Evolutionary conservation across 2,113 vertebrate genomes (phyloP).

Genomic region (Phrynosoma blainvillii): DNA sequence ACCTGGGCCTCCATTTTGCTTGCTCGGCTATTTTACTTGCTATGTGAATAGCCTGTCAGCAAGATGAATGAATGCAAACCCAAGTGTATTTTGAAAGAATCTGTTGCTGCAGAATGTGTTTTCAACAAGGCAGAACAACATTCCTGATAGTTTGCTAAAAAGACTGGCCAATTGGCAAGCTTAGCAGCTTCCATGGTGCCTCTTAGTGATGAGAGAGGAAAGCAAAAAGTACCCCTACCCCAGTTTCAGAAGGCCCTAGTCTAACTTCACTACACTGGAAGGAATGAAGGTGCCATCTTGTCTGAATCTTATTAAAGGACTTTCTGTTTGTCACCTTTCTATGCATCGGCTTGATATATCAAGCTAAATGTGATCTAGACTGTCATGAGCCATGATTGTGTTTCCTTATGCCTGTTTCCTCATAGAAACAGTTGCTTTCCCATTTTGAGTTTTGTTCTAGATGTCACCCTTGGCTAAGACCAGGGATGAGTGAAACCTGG

Average conservation of each 20-base stretch:
- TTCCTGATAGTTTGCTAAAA: conserved; percentile 49
- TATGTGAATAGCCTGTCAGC: conserved; percentile 41
- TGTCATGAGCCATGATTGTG: no score
- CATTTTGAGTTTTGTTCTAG: no score
- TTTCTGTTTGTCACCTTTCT: no score
- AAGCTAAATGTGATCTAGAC: no score
- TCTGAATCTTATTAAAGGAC: no score
- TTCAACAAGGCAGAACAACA: conserved; percentile 25
- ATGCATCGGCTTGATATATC: no score
- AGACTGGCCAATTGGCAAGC: conserved; percentile 18
- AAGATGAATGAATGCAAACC: conserved; percentile 52
- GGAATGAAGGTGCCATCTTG: background rate
- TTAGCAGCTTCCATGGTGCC: background rate
- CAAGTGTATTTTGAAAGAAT: conserved; percentile 43
- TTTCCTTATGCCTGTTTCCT: no score
- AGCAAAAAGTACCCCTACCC: background rate
- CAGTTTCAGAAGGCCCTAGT: background rate
- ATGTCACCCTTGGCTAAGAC: no score
- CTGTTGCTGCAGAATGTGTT: conserved; percentile 32
- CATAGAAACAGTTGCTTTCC: no score
- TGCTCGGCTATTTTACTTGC: conserved; percentile 42
- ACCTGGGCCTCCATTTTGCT: conserved; percentile 43
- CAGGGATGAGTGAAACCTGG: no score
- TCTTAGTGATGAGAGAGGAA: conserved; percentile 17
- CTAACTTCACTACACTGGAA: background rate